Evolutionary conservation across 2,888 invertebrate species (phyloP), one percentile per base, ranked within the genome.

Genomic region (Protodeltote pygarga): DNA sequence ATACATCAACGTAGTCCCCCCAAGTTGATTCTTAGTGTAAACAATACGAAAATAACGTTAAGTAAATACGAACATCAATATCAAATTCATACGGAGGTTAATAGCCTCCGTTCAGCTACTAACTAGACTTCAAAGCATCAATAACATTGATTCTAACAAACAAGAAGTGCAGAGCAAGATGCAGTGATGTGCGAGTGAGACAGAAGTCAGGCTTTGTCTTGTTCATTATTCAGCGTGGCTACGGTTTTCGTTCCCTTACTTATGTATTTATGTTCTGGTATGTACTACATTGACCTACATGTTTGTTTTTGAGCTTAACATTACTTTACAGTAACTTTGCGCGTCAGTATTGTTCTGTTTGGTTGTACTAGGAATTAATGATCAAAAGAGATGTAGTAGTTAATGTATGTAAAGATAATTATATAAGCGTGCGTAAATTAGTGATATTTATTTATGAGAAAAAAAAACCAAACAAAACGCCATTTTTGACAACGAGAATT

Each of bases 171-270:
- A 45, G 47, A 58, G 47, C 27, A 50, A 62, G 58, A 64, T 34
- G 57, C 25, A 40, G 28, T 11, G 11, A 24, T 19, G 77, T 65
- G 67, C 29, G 67, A 78, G 65, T 14, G 69, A 48, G 77, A 71
- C 44, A 38, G 40, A 27, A 48, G 25, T 37, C 45, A 37, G 52
- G 60, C 65, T 67, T 71, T 69, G 68, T 74, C 71, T 69, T 53
- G 48, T 83, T 75, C 74, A 82, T 83, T 81, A 83, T 84, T 83
- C 78, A 79, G 65, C 64, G 67, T 73, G 75, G 77, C 70, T 76
- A 57, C 73, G 77, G 75, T 75, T 71, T 76, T 70, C 72, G 67
- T 77, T 72, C 63, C 70, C 66, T 70, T 50, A 42, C 62, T 59
- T 54, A 59, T 54, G 42, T 59, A 59, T 57, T 63, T 51, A 50